Evolutionary conservation across 1,140 invertebrate genomes (phyloP).

Genomic region (Cherax destructor): DNA sequence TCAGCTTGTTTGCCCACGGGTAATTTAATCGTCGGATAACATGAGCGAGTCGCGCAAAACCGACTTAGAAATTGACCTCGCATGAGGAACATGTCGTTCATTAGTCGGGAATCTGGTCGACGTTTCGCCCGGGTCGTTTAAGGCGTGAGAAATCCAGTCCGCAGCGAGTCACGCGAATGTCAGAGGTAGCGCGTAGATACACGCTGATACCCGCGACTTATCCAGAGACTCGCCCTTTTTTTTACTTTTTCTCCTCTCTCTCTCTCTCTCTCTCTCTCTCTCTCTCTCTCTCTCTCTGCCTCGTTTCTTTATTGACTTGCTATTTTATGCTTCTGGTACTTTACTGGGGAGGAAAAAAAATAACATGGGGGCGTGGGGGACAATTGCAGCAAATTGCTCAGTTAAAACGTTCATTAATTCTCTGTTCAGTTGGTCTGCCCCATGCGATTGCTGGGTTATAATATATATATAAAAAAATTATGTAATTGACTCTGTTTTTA

Average conservation of each 20-base stretch:
- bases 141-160: not conserved
- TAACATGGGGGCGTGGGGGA: not conserved
- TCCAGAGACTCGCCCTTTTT: too few species aligned
- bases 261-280: too few species aligned
- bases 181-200: too few species aligned
- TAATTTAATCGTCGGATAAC: conserved; percentile 13
- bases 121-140: not conserved
- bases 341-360: not conserved
- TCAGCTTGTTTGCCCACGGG: not conserved
- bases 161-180: too few species aligned
- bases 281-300: too few species aligned
- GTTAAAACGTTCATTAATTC: conserved; percentile 9
- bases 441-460: not conserved
- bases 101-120: not conserved
- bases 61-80: not conserved
- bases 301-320: too few species aligned
- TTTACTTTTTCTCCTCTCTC: too few species aligned
- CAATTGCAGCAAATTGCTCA: not conserved
- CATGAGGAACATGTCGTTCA: not conserved
- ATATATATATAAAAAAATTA: not conserved
- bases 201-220: too few species aligned
- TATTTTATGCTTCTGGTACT: not conserved
- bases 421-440: not conserved
- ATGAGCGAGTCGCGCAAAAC: not conserved
- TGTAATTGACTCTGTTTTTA: not conserved